Conservation (phyloP, 2,888 invertebrate genomes). For the Epirrita christyi region DNA sequence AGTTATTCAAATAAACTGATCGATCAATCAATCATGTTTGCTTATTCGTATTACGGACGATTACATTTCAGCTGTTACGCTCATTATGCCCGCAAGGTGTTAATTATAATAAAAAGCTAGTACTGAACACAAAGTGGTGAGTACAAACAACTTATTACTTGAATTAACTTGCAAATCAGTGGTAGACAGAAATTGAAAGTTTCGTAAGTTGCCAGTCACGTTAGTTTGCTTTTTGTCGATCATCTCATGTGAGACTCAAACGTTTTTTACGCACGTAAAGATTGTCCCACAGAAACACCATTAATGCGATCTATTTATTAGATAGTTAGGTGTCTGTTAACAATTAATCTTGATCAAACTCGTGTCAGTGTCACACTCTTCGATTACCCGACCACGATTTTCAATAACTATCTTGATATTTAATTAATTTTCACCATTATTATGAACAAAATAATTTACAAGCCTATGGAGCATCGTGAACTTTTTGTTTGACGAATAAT, state of each 20-base stretch:
- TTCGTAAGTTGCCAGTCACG: slow-evolving; percentile 59
- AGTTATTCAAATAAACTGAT: neutral
- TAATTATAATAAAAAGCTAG: slow-evolving; percentile 32
- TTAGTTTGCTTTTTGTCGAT: slow-evolving; percentile 62
- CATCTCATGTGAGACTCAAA: slow-evolving; percentile 69
- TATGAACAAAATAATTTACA: slow-evolving; percentile 16
- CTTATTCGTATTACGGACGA: slow-evolving; percentile 23
- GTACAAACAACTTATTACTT: slow-evolving; percentile 23
- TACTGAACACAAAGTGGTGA: slow-evolving; percentile 19
- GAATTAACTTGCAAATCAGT: slow-evolving; percentile 55
- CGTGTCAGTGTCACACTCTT: slow-evolving; percentile 9
- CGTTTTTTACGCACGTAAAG: slow-evolving; percentile 29
- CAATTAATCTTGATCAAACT: slow-evolving; percentile 18
- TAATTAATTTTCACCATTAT: slow-evolving; percentile 22
- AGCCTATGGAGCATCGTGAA: slow-evolving; percentile 21
- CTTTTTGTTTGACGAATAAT: slow-evolving; percentile 24
- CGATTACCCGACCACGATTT: slow-evolving; percentile 17
- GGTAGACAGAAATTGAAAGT: slow-evolving; percentile 72
- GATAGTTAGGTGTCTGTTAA: slow-evolving; percentile 21
- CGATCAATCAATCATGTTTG: slow-evolving; percentile 11
- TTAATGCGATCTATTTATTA: slow-evolving; percentile 28
- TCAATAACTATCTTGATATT: slow-evolving; percentile 14
- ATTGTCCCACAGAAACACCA: slow-evolving; percentile 37
- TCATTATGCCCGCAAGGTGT: slow-evolving; percentile 22
- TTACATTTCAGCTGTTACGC: slow-evolving; percentile 26